Conservation (phyloP, 2,888 invertebrate genomes). For the Esperia sulphurella region DNA sequence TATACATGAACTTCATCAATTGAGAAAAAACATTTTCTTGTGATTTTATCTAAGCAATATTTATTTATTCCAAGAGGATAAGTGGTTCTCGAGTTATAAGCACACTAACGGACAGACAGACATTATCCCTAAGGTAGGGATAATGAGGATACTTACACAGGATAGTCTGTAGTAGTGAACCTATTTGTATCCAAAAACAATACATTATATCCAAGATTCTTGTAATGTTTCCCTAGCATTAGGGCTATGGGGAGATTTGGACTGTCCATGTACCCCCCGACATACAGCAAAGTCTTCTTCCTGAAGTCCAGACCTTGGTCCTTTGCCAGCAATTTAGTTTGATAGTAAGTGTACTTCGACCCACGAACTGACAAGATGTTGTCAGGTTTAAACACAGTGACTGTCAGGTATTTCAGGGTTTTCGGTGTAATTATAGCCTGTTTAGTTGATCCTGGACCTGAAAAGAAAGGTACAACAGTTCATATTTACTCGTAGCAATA, state of each 20-base stretch:
- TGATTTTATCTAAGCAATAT: no score
- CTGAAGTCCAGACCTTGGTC: slow-evolving; percentile 38
- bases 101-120: no score
- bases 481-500: no score
- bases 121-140: no score
- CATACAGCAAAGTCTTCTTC: slow-evolving; percentile 46
- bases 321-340: slow-evolving; percentile 36
- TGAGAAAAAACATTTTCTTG: no score
- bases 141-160: slow-evolving; percentile 40
- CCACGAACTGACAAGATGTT: slow-evolving; percentile 18
- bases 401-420: slow-evolving; percentile 36
- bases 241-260: slow-evolving; percentile 31
- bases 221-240: slow-evolving; percentile 31
- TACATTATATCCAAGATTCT: slow-evolving; percentile 44
- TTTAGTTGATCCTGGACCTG: slow-evolving; percentile 50
- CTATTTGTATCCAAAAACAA: slow-evolving; percentile 39
- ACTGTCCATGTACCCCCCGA: slow-evolving; percentile 52
- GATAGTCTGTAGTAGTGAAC: slow-evolving; percentile 49
- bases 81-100: no score
- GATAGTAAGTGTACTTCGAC: slow-evolving; percentile 44
- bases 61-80: no score
- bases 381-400: slow-evolving; percentile 32
- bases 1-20: no score
- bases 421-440: slow-evolving; percentile 40
- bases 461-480: slow-evolving; percentile 9